Base-by-base conservation (phyloP, 1,140 invertebrate genomes). In the Drosophila kurseongensis region DNA sequence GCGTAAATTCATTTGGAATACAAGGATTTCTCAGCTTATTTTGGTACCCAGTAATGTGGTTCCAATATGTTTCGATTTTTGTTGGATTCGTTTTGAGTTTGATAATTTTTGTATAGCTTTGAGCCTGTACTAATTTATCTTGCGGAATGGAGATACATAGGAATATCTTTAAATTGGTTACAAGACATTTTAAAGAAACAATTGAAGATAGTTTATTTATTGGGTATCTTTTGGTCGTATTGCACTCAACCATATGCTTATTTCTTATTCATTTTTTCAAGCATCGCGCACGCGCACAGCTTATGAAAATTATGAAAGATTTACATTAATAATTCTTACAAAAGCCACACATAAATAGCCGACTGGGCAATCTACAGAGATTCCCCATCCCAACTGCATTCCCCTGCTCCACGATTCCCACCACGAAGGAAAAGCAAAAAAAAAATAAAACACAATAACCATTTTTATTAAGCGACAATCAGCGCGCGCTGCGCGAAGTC, bases 401-500 rank as follows among this genome's bases (percentile, higher is more conserved):
- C 12, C 18, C 27, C 40, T 10, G 27, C 27, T 40, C n/a, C 47
- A 8, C 35, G 23, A 14, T 42, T 63, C 47, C 36, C 16, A 18
- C 32, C 45, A 18, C 12, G 23, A 44, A 54, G 12, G 32, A 56
- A 36, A 50, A 48, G 23, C 36, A 57, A 45, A 52, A 18, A 18
- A 23, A 42, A 52, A 59, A 44, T 41, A 55, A 85, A 90, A 85
- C 77, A 90, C 84, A 90, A 90, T 89, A 90, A 89, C 78, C 85
- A 89, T 86, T 89, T 89, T 89, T 90, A 90, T 88, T 88, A 88
- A 88, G 84, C 84, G 84, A 88, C 84, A 88, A 89, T 88, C 84
- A 84, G 84, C 80, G 84, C 84, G 81, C 81, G 80, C 76, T 82
- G 76, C 80, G 80, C 75, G 71, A 75, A 63, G 65, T 71, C 67